Conservation (phyloP, 2,888 invertebrate genomes). For the Dasypolia templi region DNA sequence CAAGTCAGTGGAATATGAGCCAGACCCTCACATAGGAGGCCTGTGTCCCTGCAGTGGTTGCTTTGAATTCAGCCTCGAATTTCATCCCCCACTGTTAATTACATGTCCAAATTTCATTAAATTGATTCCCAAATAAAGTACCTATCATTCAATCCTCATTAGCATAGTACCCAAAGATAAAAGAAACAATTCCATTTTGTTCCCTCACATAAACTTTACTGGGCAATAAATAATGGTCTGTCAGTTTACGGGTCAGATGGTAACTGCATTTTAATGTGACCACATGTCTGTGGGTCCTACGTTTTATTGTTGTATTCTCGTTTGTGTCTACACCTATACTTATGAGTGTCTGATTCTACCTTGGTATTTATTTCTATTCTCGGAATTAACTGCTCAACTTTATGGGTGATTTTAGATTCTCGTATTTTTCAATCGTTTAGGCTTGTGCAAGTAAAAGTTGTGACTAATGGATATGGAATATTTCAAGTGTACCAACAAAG, state of each 20-base stretch:
- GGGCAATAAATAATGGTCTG: conserved; percentile 73
- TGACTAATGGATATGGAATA: background rate
- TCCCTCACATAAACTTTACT: conserved; percentile 62
- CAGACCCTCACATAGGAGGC: background rate
- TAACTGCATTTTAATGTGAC: conserved; percentile 75
- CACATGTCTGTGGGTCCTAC: conserved; percentile 68
- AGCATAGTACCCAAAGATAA: conserved; percentile 40
- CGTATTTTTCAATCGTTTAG: background rate
- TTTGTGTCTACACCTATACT: conserved; percentile 29
- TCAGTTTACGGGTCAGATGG: conserved; percentile 72
- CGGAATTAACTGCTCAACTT: conserved; percentile 1
- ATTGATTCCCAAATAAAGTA: background rate
- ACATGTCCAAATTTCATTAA: background rate
- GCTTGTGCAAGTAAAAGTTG: background rate
- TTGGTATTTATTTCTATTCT: conserved; percentile 38
- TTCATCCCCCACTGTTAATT: background rate
- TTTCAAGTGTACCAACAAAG: background rate
- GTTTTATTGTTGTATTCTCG: conserved; percentile 55
- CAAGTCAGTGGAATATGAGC: background rate
- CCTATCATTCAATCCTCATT: conserved; percentile 11
- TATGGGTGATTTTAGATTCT: conserved; percentile 14
- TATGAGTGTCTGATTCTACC: conserved; percentile 13
- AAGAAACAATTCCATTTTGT: conserved; percentile 65
- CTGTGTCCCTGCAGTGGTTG: background rate
- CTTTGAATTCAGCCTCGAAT: background rate